Percentiles rank a stretch among this genome's conserved stretches.
These are phyloP conservation scores for Ptychobarbus kaznakovi DNA, from an alignment of 2,797 vertebrate genomes.

Conservation along the genomic window DNA sequence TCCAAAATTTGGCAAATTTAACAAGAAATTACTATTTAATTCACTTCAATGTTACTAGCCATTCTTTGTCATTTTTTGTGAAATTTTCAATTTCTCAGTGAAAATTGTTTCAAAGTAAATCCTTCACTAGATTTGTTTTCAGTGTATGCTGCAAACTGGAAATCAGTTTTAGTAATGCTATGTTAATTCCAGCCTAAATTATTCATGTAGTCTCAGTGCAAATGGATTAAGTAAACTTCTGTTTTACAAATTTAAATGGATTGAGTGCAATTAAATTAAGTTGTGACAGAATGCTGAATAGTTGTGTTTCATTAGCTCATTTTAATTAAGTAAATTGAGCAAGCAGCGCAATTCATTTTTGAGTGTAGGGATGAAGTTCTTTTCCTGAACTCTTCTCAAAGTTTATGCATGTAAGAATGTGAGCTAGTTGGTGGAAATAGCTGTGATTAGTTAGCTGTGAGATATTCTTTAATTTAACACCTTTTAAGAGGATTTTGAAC, in stretches of 20 bases:
- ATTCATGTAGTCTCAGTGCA: slow-evolving; percentile 18
- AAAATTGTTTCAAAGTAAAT: neutral
- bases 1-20: too few species aligned
- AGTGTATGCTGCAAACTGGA: neutral
- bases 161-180: neutral
- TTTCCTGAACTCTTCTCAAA: neutral
- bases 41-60: neutral
- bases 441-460: neutral
- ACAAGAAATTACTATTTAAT: too few species aligned
- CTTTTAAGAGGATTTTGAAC: neutral
- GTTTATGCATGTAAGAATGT: neutral
- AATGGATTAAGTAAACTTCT: slow-evolving; percentile 20
- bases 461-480: neutral
- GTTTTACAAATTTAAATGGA: slow-evolving; percentile 15
- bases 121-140: neutral
- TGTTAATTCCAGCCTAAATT: neutral
- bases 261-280: slow-evolving; percentile 20
- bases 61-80: neutral
- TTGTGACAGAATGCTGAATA: slow-evolving; percentile 11
- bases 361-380: neutral
- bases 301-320: slow-evolving; percentile 21
- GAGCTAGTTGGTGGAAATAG: neutral
- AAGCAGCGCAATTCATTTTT: neutral
- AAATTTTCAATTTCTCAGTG: neutral
- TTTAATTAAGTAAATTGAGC: slow-evolving; percentile 14